Base-by-base conservation (phyloP, 2,797 vertebrate species). In the Smutsia gigantea region DNA sequence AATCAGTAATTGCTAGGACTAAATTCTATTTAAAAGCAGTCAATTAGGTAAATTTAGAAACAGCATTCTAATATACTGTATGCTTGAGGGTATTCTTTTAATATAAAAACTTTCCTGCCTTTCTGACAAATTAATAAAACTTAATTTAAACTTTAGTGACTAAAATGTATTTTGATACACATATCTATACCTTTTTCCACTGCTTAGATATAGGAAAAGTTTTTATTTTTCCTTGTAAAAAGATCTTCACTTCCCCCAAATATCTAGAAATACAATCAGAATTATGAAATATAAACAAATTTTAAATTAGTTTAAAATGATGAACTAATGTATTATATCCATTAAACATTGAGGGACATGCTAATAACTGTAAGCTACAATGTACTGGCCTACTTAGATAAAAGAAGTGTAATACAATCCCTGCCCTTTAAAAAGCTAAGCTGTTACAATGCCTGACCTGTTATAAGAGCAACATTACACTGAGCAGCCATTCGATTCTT, bases 201-300 rank as follows among this genome's bases (percentile, higher is more conserved):
- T 92, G 55, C 10, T 77, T 92, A 93, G 37, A 77, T 27, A 94
- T 2, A 79, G 34, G 25, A 72, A 63, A 75, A 34, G 11, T 49
- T 87, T 95, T 92, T 71, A 87, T 71, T 93, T 94, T 31, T 91
- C 29, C 39, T 82, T 93, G 37, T 71, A 49, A 87, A 66, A 85
- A 27, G n/a, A 17, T 81, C 55, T 29, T 95, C 21, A 86, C 25
- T 55, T 93, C 15, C 74, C 29, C 37, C 53, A 96, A 90, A 74
- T 39, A 93, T 10, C 15, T 42, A 85, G 29, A 57, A 85, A 74
- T 85, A 82, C 25, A 93, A 95, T 69, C 19, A 93, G 25, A 21
- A 53, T 46, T 10, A 46, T 46, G 9, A 46, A 46, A 46, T 46
- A 46, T 46, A 11, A 46, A 46, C 46, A 10, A 46, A 46, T 46